Evolutionary conservation across 2,888 invertebrate genomes (phyloP), one percentile per base, ranked within the genome.

Genomic region (Agonum fuliginosum): DNA sequence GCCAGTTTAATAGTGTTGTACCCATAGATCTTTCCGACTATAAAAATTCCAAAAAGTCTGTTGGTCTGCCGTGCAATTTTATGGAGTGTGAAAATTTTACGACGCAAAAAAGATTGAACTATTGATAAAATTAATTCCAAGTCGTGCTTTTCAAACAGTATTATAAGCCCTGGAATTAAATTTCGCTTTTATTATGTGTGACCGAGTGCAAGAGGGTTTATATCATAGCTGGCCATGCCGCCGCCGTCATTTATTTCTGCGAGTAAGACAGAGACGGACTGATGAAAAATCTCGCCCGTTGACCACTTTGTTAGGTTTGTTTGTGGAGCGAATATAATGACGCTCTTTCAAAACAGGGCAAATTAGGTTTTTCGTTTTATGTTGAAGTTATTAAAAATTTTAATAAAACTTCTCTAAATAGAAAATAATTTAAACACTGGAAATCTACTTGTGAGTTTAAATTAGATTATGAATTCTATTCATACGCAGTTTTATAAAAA

Each of bases 41-140:
- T 62, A 62, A 62, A 62, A 62, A 62, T 62, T 30, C 30, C 3
- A 30, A 62, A 58, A 30, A 62, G 12, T 3, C 12, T 2, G 34
- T 65, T 65, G 34, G 34, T 34, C 54, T 67, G 24, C 19, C 6
- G 37, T 43, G n/a, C n/a, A 41, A 67, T 20, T 67, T 67, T 67
- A 67, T 67, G 67, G 67, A 22, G 67, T 67, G 67, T 67, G 67
- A 67, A 67, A 41, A 41, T 43, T 67, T 67, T 67, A 62, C 58
- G 58, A 17, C 58, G 30, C 2, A 17, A 30, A 58, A 62, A 62
- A 58, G 58, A 62, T 62, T 62, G 58, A 62, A 62, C 58, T 62
- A 62, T 62, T 62, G 58, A 62, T 62, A 30, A 62, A 62, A 34
- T 30, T 62, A 62, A 62, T 62, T 30, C n/a, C 54, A 20, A 20